Base-by-base conservation (phyloP, 2,888 invertebrate species). In the Perithous albicinctus region DNA sequence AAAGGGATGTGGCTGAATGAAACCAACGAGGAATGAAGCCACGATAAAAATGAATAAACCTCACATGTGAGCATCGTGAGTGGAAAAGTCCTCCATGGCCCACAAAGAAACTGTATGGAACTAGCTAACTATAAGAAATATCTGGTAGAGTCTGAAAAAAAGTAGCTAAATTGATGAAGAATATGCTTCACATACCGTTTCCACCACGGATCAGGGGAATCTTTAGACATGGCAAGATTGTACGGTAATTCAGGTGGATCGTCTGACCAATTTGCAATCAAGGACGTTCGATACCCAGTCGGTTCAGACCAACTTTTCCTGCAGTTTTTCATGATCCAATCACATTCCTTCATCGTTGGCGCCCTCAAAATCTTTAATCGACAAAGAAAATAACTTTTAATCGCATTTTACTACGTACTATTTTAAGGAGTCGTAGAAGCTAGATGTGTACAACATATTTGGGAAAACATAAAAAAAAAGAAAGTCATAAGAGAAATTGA, bases 221-320 rank as follows among this genome's bases (percentile, higher is more conserved):
- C 95, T 93, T 54, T 95, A 95, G 92, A 97, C 97, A 88, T 97
- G 95, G 92, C 94, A 66, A 96, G 93, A 93, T 77, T 94, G 93
- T 90, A 94, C 93, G 80, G 94, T 93, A 61, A 93, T 93, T 90
- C 93, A 93, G 82, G 93, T 93, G 72, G 93, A 87, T 93, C 2
- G 8, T 82, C 41, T 8, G 86, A 83, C 94, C 94, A 95, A 80
- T 93, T 89, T 87, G 95, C 94, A 86, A 94, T 95, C 7, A 95
- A 88, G 12, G 94, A 93, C 0, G 91, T 91, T 0, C 93, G 92
- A 75, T 94, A 94, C 0, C 95, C 95, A 0, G 94, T 91, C 7
- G 94, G 93, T 72, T 93, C 92, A 48, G 94, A 94, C 87, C 94
- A 94, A 35, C 93, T 94, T 56, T 94, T 94, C 41, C 96, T 94